Percentiles rank a stretch among this genome's conserved stretches.
Conservation (phyloP, 2,888 invertebrate genomes). For the Hydrotaea diabolus region DNA sequence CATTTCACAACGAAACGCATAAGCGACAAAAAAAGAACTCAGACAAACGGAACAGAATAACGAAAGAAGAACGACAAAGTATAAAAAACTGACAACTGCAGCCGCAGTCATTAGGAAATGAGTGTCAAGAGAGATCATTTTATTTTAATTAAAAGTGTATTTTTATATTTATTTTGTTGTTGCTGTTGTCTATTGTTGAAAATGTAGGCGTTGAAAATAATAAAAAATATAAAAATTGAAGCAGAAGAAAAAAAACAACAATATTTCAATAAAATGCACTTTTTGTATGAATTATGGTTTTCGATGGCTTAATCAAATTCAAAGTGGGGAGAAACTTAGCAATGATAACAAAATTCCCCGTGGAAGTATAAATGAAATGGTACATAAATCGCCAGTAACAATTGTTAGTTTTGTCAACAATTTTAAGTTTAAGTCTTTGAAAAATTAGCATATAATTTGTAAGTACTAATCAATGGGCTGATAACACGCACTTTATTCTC, state of each 20-base stretch:
- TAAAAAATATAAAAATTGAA: too few relatives aligned
- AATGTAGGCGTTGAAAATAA: too few relatives aligned
- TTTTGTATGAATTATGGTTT: not conserved
- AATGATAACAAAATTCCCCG: conserved; percentile 27
- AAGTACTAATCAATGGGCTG: too few relatives aligned
- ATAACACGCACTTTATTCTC: too few relatives aligned
- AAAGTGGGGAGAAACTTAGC: conserved; percentile 6
- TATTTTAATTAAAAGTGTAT: conserved; percentile 63
- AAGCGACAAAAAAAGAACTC: not conserved
- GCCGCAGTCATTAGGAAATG: conserved; percentile 60
- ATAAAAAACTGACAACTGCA: conserved; percentile 56
- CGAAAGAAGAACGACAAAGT: conserved; percentile 1
- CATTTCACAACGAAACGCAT: not conserved
- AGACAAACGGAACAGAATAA: not conserved
- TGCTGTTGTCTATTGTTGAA: conserved; percentile 12
- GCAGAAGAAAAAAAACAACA: conserved; percentile 33
- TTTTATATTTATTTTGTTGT: conserved; percentile 40
- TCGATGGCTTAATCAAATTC: not conserved
- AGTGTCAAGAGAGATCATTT: conserved; percentile 63
- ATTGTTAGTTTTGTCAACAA: too few relatives aligned
- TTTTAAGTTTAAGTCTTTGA: too few relatives aligned
- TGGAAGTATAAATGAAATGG: conserved; percentile 4
- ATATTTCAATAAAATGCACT: not conserved
- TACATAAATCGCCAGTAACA: not conserved
- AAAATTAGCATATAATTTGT: too few relatives aligned